Evolutionary conservation across 2,113 vertebrate species (phyloP), one percentile per base, ranked within the genome.

Genomic region (Acrocephalus arundinaceus): DNA sequence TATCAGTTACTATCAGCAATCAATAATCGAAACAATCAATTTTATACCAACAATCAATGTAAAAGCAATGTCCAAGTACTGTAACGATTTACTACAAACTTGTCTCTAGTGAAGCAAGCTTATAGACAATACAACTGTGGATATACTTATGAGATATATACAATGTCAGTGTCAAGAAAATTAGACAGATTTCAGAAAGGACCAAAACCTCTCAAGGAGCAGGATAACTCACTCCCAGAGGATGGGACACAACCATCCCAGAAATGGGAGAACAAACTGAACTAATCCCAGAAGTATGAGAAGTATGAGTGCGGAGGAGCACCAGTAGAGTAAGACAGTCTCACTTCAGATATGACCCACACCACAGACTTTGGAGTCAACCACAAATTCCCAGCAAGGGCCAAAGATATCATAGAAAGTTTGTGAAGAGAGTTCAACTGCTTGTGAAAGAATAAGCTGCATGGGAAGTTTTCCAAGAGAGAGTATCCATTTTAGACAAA

Each of bases 181-280:
- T 24, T 18, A 65, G 48, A 31, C 20, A 35, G 8, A 79, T 85
- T 61, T 66, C 35, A 66, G 31, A 61, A 55, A 41, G 18, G 24
- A 18, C 10, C 3, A 48, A 71, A 45, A 3, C 20, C 13, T n/a
- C 23, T 31, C 15, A 59, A 45, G 46, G 28, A 80, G 21, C 5
- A 55, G 8, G 28, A 28, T 8, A 61, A 39, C 13, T 11, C 5
- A 35, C 10, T 55, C 11, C 31, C 28, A 49, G 46, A 76, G 28
- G 0, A 6, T 0, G 0, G 5, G 15, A 45, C 13, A 15, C 7
- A 31, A 6, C 7, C 28, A 8, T 55, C 11, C 3, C 31, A 45
- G 35, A 66, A 31, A 24, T 13, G 11, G 24, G 5, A 81, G 18
- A 55, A 25, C 8, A 46, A 66, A 41, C 4, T 28, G 28, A 66